Evolutionary conservation across 92 coral and sea anemone genomes (phyloP).

Genomic region (Phenganax stokvisi): DNA sequence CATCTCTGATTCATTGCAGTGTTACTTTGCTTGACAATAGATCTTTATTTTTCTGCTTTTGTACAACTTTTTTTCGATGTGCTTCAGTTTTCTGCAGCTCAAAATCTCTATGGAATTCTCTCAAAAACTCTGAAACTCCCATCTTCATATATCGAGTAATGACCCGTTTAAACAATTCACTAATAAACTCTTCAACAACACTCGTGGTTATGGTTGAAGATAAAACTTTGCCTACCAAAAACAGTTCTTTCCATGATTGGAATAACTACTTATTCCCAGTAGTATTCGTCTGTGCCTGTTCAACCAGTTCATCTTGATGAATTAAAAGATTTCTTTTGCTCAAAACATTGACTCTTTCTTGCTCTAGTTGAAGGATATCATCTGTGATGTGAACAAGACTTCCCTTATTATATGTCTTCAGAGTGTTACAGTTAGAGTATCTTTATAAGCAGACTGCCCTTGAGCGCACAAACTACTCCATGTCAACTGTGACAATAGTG

Average conservation of each 20-base stretch:
- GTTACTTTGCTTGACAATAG: constrained; percentile 30
- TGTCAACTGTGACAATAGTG: constrained; percentile 21
- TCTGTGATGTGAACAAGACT: constrained; percentile 38
- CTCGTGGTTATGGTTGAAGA: neutral
- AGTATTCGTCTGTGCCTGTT: neutral
- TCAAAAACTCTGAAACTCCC: constrained; percentile 4
- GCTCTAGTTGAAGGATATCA: constrained; percentile 21
- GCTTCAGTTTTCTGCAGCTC: neutral
- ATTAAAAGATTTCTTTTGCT: constrained; percentile 6
- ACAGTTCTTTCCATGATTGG: constrained; percentile 16
- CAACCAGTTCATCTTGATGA: constrained; percentile 30
- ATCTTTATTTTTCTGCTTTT: neutral
- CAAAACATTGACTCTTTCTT: constrained; percentile 33
- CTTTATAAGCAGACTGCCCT: constrained; percentile 28
- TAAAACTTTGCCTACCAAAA: neutral
- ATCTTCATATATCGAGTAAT: constrained; percentile 6
- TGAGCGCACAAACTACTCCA: constrained; percentile 27
- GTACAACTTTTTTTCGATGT: neutral
- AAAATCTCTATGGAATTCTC: neutral
- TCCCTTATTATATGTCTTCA: constrained; percentile 42
- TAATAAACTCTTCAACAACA: neutral
- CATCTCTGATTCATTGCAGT: constrained; percentile 14
- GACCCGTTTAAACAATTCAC: neutral
- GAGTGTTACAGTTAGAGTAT: constrained; percentile 26
- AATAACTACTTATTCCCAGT: constrained; percentile 2